Evolutionary conservation across 2,797 vertebrate species (phyloP).

Genomic region (Crenuchus spilurus): DNA sequence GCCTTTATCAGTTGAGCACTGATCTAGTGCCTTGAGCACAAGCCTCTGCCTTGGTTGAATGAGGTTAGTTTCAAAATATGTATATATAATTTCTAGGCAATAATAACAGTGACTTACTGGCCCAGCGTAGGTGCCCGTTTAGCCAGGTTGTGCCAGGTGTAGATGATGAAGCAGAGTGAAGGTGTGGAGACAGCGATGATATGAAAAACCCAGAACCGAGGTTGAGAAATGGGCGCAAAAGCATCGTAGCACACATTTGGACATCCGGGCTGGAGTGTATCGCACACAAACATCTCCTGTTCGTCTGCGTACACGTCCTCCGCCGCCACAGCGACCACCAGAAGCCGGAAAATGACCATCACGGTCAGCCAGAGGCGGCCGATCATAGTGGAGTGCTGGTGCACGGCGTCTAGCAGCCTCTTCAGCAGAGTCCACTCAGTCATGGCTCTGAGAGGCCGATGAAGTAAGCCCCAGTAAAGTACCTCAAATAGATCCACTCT

Average conservation of each 20-base stretch:
- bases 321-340: conserved; percentile 91
- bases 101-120: neutral
- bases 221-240: conserved; percentile 93
- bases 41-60: too few species aligned
- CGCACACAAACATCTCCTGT: conserved; percentile 95
- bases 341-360: conserved; percentile 92
- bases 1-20: too few species aligned
- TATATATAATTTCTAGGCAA: too few species aligned
- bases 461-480: conserved; percentile 48
- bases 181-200: conserved; percentile 93
- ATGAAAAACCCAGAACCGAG: conserved; percentile 97
- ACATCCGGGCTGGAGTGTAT: conserved; percentile 93
- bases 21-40: too few species aligned
- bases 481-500: conserved; percentile 62
- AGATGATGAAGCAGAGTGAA: conserved; percentile 91
- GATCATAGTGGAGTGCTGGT: conserved; percentile 97
- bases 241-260: conserved; percentile 93
- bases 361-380: conserved; percentile 95
- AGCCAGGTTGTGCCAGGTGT: conserved; percentile 93
- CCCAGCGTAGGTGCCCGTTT: conserved; percentile 61
- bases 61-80: too few species aligned
- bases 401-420: conserved; percentile 92
- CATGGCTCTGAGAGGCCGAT: conserved; percentile 67
- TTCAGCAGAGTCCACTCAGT: conserved; percentile 95
- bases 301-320: conserved; percentile 96